These are phyloP conservation scores for Helicoverpa armigera DNA, from an alignment of 1,140 invertebrate genomes.

Conservation along the genomic window DNA sequence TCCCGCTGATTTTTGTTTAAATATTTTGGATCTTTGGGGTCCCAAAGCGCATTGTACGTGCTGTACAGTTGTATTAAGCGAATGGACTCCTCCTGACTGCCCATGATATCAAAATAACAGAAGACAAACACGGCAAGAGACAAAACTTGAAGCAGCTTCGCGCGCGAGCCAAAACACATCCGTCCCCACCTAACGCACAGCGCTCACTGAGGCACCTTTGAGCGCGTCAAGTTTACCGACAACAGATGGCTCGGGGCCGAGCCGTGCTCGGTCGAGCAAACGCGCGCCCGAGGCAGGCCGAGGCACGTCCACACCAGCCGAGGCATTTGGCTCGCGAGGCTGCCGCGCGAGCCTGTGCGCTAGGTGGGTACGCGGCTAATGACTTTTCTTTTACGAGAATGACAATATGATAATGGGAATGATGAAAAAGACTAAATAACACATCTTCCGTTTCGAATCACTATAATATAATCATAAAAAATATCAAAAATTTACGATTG, in stretches of 20 bases:
- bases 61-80: constrained; percentile 34
- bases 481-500: no score
- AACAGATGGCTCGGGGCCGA: no score
- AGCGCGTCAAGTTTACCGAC: constrained; percentile 8
- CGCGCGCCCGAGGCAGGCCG: neutral
- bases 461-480: no score
- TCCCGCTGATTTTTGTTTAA: constrained; percentile 54
- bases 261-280: neutral
- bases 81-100: constrained; percentile 16
- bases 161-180: constrained; percentile 29
- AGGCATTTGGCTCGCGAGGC: neutral
- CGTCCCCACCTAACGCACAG: constrained; percentile 20
- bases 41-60: constrained; percentile 47
- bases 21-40: constrained; percentile 54
- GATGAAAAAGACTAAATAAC: no score
- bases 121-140: constrained; percentile 10
- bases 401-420: no score
- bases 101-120: constrained; percentile 5
- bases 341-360: neutral
- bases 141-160: constrained; percentile 34
- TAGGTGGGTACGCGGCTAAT: neutral
- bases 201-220: neutral
- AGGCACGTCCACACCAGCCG: constrained; percentile 3
- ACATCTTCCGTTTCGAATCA: no score
- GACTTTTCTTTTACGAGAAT: no score